These are phyloP conservation scores for Trichogramma dendrolimi DNA, from an alignment of 2,888 invertebrate species.

Conservation along the genomic window DNA sequence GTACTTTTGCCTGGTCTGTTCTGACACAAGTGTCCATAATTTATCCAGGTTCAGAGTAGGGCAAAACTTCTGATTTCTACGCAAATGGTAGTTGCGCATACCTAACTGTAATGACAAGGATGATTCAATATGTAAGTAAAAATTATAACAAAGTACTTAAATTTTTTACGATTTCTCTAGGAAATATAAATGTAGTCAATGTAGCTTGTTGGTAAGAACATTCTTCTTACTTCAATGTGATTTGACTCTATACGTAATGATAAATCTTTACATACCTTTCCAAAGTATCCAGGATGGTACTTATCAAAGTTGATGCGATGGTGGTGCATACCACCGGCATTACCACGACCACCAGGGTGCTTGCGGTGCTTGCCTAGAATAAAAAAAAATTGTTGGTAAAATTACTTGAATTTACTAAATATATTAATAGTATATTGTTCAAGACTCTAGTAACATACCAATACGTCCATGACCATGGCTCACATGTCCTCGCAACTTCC, in stretches of 20 bases:
- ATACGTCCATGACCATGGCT: slow-evolving; percentile 99
- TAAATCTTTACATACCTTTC: slow-evolving; percentile 66
- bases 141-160: too few species aligned
- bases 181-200: too few species aligned
- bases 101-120: slow-evolving; percentile 66
- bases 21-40: slow-evolving; percentile 93
- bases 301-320: slow-evolving; percentile 99
- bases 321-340: slow-evolving; percentile 99
- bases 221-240: neutral
- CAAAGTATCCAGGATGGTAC: slow-evolving; percentile 99
- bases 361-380: slow-evolving; percentile 94
- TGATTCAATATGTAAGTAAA: too few species aligned
- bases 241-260: too few species aligned
- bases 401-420: neutral
- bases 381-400: slow-evolving; percentile 2
- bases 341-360: slow-evolving; percentile 99
- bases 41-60: slow-evolving; percentile 94
- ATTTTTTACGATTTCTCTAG: too few species aligned
- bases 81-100: slow-evolving; percentile 96
- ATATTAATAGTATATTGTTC: too few species aligned
- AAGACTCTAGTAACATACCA: slow-evolving; percentile 62
- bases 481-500: slow-evolving; percentile 98
- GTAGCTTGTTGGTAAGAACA: neutral
- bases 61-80: slow-evolving; percentile 86
- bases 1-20: slow-evolving; percentile 82